A percentile compares a stretch with the other conserved stretches of the same genome.
Evolutionary conservation across 2,113 vertebrate genomes (phyloP).

Genomic region (Gila orcuttii): DNA sequence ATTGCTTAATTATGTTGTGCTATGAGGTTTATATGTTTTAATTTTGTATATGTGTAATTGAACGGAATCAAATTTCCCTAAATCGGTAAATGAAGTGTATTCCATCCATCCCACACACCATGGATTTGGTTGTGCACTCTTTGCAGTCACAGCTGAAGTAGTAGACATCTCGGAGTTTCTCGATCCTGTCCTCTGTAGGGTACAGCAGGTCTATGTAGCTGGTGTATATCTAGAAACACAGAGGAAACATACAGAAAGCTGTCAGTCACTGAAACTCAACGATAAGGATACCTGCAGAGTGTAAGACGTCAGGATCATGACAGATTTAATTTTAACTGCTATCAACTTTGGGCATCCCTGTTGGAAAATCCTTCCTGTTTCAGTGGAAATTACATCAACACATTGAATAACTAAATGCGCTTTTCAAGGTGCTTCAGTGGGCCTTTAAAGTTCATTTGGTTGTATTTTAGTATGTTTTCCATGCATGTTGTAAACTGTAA

Average conservation of each 20-base stretch:
- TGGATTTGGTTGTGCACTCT: constrained; percentile 85
- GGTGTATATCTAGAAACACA: constrained; percentile 67
- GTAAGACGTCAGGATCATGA: neutral
- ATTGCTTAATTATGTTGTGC: neutral
- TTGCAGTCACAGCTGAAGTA: constrained; percentile 91
- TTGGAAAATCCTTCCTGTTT: neutral
- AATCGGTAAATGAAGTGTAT: neutral
- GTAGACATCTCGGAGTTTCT: constrained; percentile 85
- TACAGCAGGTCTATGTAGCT: constrained; percentile 97
- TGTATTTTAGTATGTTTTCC: no score
- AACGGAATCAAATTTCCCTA: neutral
- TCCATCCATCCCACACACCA: constrained; percentile 71
- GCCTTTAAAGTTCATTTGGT: no score
- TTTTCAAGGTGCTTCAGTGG: no score
- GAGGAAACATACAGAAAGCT: neutral
- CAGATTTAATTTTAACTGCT: neutral
- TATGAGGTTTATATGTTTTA: constrained; percentile 64
- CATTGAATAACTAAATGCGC: no score
- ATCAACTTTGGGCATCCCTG: neutral
- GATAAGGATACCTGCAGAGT: neutral
- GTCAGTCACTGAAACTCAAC: neutral
- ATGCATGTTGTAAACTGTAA: no score
- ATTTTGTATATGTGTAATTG: neutral
- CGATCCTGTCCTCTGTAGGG: constrained; percentile 91
- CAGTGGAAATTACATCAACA: no score